Conservation (phyloP, 2,113 vertebrate species). For the Festucalex cinctus region DNA sequence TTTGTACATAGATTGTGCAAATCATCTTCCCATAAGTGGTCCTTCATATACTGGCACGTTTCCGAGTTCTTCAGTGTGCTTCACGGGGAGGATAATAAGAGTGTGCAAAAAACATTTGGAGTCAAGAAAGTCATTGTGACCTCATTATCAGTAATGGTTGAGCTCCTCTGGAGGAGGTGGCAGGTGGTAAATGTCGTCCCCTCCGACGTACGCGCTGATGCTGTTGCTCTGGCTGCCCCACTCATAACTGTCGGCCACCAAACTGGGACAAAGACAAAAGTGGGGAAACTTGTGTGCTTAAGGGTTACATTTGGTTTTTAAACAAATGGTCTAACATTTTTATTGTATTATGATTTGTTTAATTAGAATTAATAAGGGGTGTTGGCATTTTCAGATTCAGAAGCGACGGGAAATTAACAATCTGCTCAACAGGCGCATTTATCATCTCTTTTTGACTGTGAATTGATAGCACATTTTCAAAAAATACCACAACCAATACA, state of each 20-base stretch:
- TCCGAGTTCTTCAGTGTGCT: constrained; percentile 39
- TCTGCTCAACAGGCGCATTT: no score
- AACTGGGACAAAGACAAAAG: constrained; percentile 57
- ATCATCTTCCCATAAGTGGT: constrained; percentile 29
- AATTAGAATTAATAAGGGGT: no score
- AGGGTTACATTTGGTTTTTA: no score
- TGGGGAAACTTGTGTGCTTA: no score
- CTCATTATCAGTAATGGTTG: constrained; percentile 66
- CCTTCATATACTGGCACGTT: constrained; percentile 42
- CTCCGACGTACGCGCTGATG: constrained; percentile 79
- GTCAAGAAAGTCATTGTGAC: neutral
- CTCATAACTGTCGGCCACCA: constrained; percentile 84
- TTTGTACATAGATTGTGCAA: constrained; percentile 60
- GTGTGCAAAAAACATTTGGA: constrained; percentile 44
- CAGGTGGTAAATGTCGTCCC: constrained; percentile 69
- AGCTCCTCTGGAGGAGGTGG: constrained; percentile 72
- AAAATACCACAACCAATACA: no score
- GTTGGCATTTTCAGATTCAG: no score
- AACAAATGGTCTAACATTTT: no score
- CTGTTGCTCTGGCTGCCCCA: constrained; percentile 84
- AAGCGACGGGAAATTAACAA: no score
- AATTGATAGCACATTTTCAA: no score
- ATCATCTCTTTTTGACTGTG: no score
- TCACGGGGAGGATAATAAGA: constrained; percentile 17
- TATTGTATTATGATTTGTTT: no score